Percentiles rank a stretch among this genome's conserved stretches.
Evolutionary conservation across 2,797 vertebrate species (phyloP).

Genomic region (Enteromius anoplus): DNA sequence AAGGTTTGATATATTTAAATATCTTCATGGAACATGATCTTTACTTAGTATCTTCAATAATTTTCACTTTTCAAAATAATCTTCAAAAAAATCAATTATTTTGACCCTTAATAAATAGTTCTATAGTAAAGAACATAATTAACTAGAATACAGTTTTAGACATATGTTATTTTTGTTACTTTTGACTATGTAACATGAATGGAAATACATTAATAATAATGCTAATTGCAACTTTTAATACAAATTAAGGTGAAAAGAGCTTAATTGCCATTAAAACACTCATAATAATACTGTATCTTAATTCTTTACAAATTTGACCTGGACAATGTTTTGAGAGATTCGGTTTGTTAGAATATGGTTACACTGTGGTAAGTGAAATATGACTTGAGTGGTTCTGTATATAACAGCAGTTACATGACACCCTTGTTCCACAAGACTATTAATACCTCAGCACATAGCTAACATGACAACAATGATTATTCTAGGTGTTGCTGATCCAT

Average conservation of each 20-base stretch:
- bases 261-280: not conserved
- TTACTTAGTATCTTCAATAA: too few species aligned
- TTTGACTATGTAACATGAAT: not conserved
- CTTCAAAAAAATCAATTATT: too few species aligned
- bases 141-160: too few species aligned
- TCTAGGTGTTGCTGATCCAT: not conserved
- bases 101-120: too few species aligned
- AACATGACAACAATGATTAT: not conserved
- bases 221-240: accelerated
- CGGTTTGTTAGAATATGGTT: not conserved
- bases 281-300: too few species aligned
- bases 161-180: too few species aligned
- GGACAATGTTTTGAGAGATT: not conserved
- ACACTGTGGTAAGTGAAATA: not conserved
- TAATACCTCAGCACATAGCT: not conserved
- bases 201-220: not conserved
- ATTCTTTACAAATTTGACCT: not conserved
- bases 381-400: not conserved
- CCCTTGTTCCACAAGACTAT: conserved; percentile 9
- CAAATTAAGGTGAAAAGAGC: not conserved
- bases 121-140: too few species aligned
- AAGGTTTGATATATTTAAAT: too few species aligned
- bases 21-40: too few species aligned
- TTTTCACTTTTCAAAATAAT: too few species aligned
- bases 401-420: conserved; percentile 1